Evolutionary conservation across 2,888 invertebrate genomes (phyloP).

Genomic region (Hydraecia micacea): DNA sequence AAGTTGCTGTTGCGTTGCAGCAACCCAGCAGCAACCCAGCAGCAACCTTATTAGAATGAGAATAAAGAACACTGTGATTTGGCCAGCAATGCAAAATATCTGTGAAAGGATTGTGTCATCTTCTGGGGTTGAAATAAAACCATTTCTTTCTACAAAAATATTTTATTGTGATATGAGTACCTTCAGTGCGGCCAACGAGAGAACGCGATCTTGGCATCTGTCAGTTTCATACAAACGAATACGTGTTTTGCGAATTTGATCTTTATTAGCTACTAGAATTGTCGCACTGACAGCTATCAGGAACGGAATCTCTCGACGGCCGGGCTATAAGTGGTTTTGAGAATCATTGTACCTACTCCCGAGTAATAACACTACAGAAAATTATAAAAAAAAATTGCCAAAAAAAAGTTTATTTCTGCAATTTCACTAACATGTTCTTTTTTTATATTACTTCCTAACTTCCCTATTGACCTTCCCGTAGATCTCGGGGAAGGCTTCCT

Average conservation of each 20-base stretch:
- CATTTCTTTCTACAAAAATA: slow-evolving; percentile 16
- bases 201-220: not conserved
- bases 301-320: not conserved
- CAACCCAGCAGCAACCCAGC: too few species aligned
- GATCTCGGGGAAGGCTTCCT: slow-evolving; percentile 94
- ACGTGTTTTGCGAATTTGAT: not conserved
- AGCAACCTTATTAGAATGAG: too few species aligned
- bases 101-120: too few species aligned
- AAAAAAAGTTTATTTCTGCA: not conserved
- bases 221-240: not conserved
- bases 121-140: slow-evolving; percentile 9
- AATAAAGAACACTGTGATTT: too few species aligned
- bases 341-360: slow-evolving; percentile 18
- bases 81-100: too few species aligned
- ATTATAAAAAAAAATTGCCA: not conserved
- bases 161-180: slow-evolving; percentile 28
- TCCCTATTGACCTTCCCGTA: slow-evolving; percentile 93
- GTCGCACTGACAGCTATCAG: not conserved
- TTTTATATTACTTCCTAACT: slow-evolving; percentile 83
- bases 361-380: not conserved
- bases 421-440: not conserved
- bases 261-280: not conserved
- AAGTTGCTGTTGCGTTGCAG: too few species aligned
- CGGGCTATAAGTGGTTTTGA: slow-evolving; percentile 13
- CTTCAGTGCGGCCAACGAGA: not conserved